These are phyloP conservation scores for Acrobasis consociella DNA, from an alignment of 2,888 invertebrate genomes.

Conservation along the genomic window DNA sequence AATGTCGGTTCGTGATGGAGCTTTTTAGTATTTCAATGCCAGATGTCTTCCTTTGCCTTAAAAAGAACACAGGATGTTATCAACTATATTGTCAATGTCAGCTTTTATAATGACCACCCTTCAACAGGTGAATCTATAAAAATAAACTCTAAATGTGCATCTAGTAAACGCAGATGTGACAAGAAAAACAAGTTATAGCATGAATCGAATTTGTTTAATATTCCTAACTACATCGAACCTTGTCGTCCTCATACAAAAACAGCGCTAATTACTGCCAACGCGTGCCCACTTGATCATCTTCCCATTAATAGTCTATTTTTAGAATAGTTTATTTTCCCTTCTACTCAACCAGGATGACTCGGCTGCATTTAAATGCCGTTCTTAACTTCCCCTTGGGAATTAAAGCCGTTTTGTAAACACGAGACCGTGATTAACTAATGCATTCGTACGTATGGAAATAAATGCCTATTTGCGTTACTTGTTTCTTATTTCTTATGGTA, in stretches of 20 bases:
- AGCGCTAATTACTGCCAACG: conserved; percentile 12
- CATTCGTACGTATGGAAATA: conserved; percentile 15
- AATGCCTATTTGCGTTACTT: conserved; percentile 17
- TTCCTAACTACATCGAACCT: conserved; percentile 1
- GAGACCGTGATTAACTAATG: conserved; percentile 11
- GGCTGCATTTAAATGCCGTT: conserved; percentile 15
- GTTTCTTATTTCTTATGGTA: conserved; percentile 9
- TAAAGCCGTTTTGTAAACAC: conserved; percentile 20
- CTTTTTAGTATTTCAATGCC: conserved; percentile 24
- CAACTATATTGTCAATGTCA: conserved; percentile 8
- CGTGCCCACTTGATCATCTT: conserved; percentile 11
- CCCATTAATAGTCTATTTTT: conserved; percentile 15
- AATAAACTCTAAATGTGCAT: conserved; percentile 7
- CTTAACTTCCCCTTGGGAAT: conserved; percentile 16
- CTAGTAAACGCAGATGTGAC: conserved; percentile 3
- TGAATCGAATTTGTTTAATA: conserved; percentile 10
- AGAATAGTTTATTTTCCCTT: conserved; percentile 19
- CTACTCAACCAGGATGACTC: conserved; percentile 2
- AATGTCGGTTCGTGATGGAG: conserved; percentile 7
- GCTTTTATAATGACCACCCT: not conserved
- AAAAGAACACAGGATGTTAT: not conserved
- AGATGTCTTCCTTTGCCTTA: conserved; percentile 31
- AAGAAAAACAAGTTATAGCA: conserved; percentile 1
- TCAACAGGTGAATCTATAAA: conserved; percentile 15
- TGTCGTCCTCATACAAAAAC: conserved; percentile 18